phyloP scores from a whole-genome alignment of 2,797 vertebrate species.

The Hippocampus kuda region DNA sequence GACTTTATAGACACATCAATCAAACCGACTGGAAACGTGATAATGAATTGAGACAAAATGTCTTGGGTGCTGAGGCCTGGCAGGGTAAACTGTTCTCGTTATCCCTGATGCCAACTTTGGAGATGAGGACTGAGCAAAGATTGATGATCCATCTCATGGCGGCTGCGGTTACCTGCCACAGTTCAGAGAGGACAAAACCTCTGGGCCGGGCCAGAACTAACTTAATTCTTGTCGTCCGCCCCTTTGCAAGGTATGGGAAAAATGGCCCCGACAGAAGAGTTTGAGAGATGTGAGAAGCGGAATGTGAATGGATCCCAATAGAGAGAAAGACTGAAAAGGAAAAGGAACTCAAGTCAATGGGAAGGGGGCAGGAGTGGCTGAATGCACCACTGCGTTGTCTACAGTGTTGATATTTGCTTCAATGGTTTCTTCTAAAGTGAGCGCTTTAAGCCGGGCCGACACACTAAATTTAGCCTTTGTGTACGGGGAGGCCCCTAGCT shows the following conservation, averaged over 20 bases:
- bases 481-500: slow-evolving; percentile 71
- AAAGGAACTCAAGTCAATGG: slow-evolving; percentile 72
- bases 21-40: not conserved
- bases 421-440: slow-evolving; percentile 75
- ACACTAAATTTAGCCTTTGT: slow-evolving; percentile 79
- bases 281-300: slow-evolving; percentile 70
- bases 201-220: slow-evolving; percentile 76
- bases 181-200: slow-evolving; percentile 66
- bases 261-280: slow-evolving; percentile 66
- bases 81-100: not conserved
- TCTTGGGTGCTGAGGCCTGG: not conserved
- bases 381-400: slow-evolving; percentile 70
- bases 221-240: slow-evolving; percentile 77
- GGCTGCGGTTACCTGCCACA: slow-evolving; percentile 67
- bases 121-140: slow-evolving; percentile 55
- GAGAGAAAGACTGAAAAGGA: slow-evolving; percentile 65
- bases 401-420: slow-evolving; percentile 72
- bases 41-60: not conserved
- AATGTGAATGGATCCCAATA: slow-evolving; percentile 65
- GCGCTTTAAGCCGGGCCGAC: slow-evolving; percentile 74
- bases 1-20: not conserved
- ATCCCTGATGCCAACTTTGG: slow-evolving; percentile 36
- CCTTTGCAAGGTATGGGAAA: slow-evolving; percentile 82
- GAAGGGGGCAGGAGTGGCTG: slow-evolving; percentile 62
- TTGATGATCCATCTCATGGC: slow-evolving; percentile 68